phyloP scores from a whole-genome alignment of 2,888 invertebrate genomes.

The Spialia ferax region DNA sequence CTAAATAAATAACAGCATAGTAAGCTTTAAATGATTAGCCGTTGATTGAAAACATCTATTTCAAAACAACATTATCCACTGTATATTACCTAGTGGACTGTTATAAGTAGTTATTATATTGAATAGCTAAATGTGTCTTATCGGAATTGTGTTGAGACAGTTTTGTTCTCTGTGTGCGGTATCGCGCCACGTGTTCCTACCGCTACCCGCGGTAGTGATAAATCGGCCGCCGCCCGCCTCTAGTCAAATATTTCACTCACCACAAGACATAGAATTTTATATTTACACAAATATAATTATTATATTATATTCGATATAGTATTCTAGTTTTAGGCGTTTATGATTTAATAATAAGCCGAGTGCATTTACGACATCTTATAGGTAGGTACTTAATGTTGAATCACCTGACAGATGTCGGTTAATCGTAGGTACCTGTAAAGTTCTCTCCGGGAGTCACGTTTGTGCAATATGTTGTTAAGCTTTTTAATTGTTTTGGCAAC shows the following conservation, averaged over 20 bases:
- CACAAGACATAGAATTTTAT: slow-evolving; percentile 86
- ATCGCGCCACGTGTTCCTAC: slow-evolving; percentile 35
- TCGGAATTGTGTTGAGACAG: slow-evolving; percentile 26
- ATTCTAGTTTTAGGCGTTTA: slow-evolving; percentile 86
- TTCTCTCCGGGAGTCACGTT: slow-evolving; percentile 67
- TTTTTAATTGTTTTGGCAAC: slow-evolving; percentile 71
- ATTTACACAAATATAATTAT: slow-evolving; percentile 87
- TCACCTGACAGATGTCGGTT: slow-evolving; percentile 48
- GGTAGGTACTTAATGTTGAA: slow-evolving; percentile 24
- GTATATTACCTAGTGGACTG: slow-evolving; percentile 8
- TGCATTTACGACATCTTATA: slow-evolving; percentile 45
- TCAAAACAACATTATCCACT: background rate
- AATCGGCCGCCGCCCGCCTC: slow-evolving; percentile 74
- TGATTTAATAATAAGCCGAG: slow-evolving; percentile 78
- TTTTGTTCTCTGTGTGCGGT: slow-evolving; percentile 46
- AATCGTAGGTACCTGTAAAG: slow-evolving; percentile 63
- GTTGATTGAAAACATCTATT: slow-evolving; percentile 10
- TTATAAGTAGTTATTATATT: slow-evolving; percentile 21
- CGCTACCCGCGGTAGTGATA: slow-evolving; percentile 49
- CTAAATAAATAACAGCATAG: slow-evolving; percentile 9
- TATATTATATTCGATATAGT: slow-evolving; percentile 86
- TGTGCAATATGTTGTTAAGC: slow-evolving; percentile 84
- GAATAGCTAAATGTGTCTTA: slow-evolving; percentile 23
- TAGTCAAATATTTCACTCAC: slow-evolving; percentile 86
- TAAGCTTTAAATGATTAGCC: slow-evolving; percentile 26